Conservation (phyloP, 2,888 invertebrate species). For the Deilephila porcellus region DNA sequence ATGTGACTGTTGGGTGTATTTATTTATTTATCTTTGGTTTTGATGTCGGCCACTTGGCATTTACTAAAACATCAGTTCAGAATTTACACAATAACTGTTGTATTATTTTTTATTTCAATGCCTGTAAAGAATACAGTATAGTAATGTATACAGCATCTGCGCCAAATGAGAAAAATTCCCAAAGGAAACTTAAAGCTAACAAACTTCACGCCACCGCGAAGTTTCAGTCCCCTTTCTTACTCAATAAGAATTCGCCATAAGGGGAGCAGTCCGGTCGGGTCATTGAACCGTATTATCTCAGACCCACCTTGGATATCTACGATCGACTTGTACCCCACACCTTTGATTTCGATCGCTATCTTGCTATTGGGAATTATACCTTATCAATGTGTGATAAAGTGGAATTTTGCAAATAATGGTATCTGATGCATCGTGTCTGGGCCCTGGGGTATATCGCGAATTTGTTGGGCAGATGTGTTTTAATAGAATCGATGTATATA, state of each 20-base stretch:
- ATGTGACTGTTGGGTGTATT: too few relatives aligned
- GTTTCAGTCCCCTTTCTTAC: not conserved
- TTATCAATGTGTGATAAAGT: not conserved
- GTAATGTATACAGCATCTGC: too few relatives aligned
- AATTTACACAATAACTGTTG: too few relatives aligned
- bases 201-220: not conserved
- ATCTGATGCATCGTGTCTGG: not conserved
- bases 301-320: slow-evolving; percentile 71
- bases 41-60: too few relatives aligned
- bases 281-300: slow-evolving; percentile 76
- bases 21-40: too few relatives aligned
- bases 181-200: not conserved
- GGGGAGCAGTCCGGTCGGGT: slow-evolving; percentile 56
- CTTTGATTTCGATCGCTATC: slow-evolving; percentile 54
- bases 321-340: slow-evolving; percentile 61
- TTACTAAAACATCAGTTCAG: too few relatives aligned
- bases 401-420: not conserved
- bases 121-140: too few relatives aligned
- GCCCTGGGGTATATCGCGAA: not conserved
- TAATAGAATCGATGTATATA: not conserved
- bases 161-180: too few relatives aligned
- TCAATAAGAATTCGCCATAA: slow-evolving; percentile 59
- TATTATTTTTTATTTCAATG: too few relatives aligned
- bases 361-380: slow-evolving; percentile 4
- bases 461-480: slow-evolving; percentile 8